These are phyloP conservation scores for Colostygia pectinataria DNA, from an alignment of 2,888 invertebrate genomes.

Conservation along the genomic window DNA sequence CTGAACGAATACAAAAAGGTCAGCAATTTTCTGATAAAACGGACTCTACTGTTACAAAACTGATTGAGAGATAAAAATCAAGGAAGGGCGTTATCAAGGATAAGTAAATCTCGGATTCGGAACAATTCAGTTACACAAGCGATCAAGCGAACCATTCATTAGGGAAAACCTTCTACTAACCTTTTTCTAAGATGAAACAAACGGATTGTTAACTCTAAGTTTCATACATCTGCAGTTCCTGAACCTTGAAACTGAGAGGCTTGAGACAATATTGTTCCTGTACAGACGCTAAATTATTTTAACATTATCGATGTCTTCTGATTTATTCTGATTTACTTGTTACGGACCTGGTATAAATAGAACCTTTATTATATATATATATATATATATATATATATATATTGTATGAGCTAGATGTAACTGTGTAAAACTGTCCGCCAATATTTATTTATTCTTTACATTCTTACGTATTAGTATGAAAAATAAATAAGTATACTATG, in stretches of 20 bases:
- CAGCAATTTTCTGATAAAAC: slow-evolving; percentile 19
- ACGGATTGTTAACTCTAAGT: slow-evolving; percentile 39
- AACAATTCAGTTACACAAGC: slow-evolving; percentile 40
- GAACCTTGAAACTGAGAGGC: slow-evolving; percentile 14
- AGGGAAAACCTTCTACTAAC: slow-evolving; percentile 40
- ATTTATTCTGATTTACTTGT: too few relatives aligned
- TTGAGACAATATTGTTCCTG: slow-evolving; percentile 8
- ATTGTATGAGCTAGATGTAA: too few relatives aligned
- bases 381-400: too few relatives aligned
- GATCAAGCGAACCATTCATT: slow-evolving; percentile 49
- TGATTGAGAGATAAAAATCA: slow-evolving; percentile 31
- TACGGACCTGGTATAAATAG: too few relatives aligned
- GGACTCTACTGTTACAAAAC: slow-evolving; percentile 25
- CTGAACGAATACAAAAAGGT: slow-evolving; percentile 1
- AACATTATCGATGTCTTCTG: too few relatives aligned
- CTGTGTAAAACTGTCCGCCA: too few relatives aligned
- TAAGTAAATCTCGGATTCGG: slow-evolving; percentile 34
- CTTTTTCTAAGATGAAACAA: slow-evolving; percentile 39
- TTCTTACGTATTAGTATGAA: too few relatives aligned
- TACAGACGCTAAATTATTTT: background rate
- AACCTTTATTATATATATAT: too few relatives aligned
- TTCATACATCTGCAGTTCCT: slow-evolving; percentile 27
- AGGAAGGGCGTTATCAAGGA: slow-evolving; percentile 26
- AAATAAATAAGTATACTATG: too few relatives aligned
- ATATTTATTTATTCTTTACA: too few relatives aligned